Percentiles rank a stretch among this genome's conserved stretches.
Conservation (phyloP, 1,140 invertebrate species). For the Neodiprion pinetum region DNA sequence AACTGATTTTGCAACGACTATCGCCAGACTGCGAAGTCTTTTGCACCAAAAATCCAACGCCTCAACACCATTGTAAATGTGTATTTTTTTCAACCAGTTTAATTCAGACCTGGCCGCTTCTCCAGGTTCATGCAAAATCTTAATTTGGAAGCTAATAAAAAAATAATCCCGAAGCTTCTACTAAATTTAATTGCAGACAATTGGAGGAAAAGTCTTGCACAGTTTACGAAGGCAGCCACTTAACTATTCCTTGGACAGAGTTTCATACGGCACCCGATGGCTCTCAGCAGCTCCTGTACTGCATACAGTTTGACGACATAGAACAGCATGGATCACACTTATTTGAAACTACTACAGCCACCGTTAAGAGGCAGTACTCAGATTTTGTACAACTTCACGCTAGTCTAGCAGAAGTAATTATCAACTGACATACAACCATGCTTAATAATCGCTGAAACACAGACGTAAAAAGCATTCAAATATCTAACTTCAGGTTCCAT, state of each 20-base stretch:
- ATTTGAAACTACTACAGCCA: conserved; percentile 55
- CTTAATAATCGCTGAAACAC: neutral
- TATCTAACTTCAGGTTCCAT: conserved; percentile 40
- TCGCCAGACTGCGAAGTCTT: conserved; percentile 73
- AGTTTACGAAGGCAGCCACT: conserved; percentile 47
- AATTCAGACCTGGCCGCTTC: neutral
- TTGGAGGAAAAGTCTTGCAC: conserved; percentile 52
- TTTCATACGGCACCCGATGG: conserved; percentile 53
- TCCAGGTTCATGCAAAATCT: too few relatives aligned
- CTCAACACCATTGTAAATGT: conserved; percentile 50
- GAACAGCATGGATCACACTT: conserved; percentile 52
- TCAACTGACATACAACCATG: neutral
- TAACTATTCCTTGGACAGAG: conserved; percentile 54
- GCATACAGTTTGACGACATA: conserved; percentile 57
- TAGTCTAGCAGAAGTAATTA: conserved; percentile 47
- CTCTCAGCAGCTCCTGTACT: conserved; percentile 56
- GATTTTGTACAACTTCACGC: conserved; percentile 53
- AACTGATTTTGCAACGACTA: conserved; percentile 74
- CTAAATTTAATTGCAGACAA: conserved; percentile 36
- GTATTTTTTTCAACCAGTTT: conserved; percentile 6
- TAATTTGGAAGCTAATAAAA: neutral
- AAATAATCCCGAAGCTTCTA: neutral
- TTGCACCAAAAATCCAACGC: conserved; percentile 69
- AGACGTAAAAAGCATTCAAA: neutral
- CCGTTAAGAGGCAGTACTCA: conserved; percentile 51